Evolutionary conservation across 2,113 vertebrate species (phyloP).

Genomic region (Solenodon paradoxus): DNA sequence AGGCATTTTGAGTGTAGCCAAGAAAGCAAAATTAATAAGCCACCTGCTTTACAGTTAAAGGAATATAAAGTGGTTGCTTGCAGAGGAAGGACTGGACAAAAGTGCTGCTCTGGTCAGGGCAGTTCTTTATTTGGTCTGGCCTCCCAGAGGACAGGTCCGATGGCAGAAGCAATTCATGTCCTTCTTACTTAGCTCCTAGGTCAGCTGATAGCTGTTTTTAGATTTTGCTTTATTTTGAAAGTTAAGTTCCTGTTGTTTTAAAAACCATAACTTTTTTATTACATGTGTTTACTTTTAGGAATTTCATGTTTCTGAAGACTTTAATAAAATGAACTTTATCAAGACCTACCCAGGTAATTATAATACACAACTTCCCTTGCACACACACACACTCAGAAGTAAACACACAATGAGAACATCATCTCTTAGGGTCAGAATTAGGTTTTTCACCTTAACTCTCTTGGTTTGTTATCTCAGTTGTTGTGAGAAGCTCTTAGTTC

Average conservation of each 20-base stretch:
- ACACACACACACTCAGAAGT: background rate
- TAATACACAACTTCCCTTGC: background rate
- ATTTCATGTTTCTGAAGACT: conserved; percentile 97
- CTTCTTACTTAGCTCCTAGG: background rate
- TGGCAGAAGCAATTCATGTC: background rate
- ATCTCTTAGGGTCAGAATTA: background rate
- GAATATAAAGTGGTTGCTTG: background rate
- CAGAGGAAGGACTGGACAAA: background rate
- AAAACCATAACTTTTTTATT: conserved; percentile 32
- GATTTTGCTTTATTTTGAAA: conserved; percentile 19
- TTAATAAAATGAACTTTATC: conserved; percentile 99
- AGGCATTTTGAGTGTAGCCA: background rate
- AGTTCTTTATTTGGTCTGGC: background rate
- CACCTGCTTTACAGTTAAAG: background rate
- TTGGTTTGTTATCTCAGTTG: background rate
- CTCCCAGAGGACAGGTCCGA: background rate
- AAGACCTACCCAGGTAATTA: conserved; percentile 97
- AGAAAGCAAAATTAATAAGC: background rate
- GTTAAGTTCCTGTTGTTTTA: background rate
- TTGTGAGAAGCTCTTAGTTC: background rate
- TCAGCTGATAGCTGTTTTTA: background rate
- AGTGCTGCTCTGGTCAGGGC: too few species aligned
- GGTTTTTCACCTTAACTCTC: background rate
- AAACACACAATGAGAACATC: background rate
- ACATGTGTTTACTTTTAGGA: conserved; percentile 84